Base-by-base conservation (phyloP, 2,888 invertebrate species). In the Petrophora chlorosata region DNA sequence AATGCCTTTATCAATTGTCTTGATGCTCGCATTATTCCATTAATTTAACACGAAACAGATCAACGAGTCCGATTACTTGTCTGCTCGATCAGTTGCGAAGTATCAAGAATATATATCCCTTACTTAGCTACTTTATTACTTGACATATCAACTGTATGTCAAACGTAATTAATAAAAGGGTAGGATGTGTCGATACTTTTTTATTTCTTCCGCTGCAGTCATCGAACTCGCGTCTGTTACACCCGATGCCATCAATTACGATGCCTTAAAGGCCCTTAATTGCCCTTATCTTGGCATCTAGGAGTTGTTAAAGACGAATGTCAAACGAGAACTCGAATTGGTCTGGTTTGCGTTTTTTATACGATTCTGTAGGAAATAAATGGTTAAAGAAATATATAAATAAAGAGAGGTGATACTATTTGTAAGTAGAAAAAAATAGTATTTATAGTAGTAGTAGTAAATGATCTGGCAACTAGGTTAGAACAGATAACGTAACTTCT, bases 261-360 rank as follows among this genome's bases (percentile, higher is more conserved):
- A 59, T 56, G 51, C 69, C 73, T 70, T 74, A 70, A 71, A 75
- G 61, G 67, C 55, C 52, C 70, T 79, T 83, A 84, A 84, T 83
- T 83, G 71, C 75, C 60, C 61, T 77, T 82, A 83, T 83, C 81
- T 68, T 73, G 65, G 55, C 63, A 81, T 81, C 80, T 77, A 54
- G 53, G 17, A 44, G 44, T 43, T 71, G 66, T 34, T 47, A 28
- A 59, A 66, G 66, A 67, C 65, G 69, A 71, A 78, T 69, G 76
- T 72, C 73, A 73, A 65, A 61, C 17, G 56, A 46, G 49, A 53
- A 62, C 65, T 57, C 45, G 66, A 59, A 55, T 49, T 46, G 54
- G 38, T 47, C 19, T 26, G 14, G 42, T 51, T 38, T 41, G 35
- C 41, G 23, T 54, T 57, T 56, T 38, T 53, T 39, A 34, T 32